Percentiles rank a stretch among this genome's conserved stretches.
phyloP scores from a whole-genome alignment of 1,140 invertebrate species.

The Listronotus oregonensis region DNA sequence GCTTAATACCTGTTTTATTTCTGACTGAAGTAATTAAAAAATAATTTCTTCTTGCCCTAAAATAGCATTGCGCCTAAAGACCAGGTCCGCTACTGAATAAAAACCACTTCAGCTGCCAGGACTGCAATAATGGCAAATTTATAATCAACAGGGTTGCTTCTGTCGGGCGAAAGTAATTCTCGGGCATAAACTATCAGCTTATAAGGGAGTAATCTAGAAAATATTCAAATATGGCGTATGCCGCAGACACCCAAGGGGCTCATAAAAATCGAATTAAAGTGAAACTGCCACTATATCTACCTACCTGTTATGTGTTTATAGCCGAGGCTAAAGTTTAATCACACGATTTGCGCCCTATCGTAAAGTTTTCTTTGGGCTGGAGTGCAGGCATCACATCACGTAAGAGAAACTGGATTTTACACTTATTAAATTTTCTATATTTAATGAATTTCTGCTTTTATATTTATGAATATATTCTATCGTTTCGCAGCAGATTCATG shows the following conservation, averaged over 20 bases:
- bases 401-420: background rate
- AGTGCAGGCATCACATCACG: background rate
- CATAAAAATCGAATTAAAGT: conserved; percentile 41
- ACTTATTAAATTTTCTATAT: conserved; percentile 4
- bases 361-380: background rate
- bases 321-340: conserved; percentile 27
- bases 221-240: conserved; percentile 36
- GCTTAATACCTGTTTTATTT: too few relatives aligned
- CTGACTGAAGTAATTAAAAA: too few relatives aligned
- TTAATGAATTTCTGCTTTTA: too few relatives aligned
- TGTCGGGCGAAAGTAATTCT: conserved; percentile 32
- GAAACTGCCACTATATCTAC: conserved; percentile 31
- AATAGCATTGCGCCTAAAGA: too few relatives aligned
- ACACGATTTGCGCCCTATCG: conserved; percentile 11
- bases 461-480: too few relatives aligned
- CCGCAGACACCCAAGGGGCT: conserved; percentile 31
- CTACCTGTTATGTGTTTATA: conserved; percentile 35
- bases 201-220: conserved; percentile 39
- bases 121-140: conserved; percentile 17
- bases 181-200: conserved; percentile 36
- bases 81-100: too few relatives aligned
- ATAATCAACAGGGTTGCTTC: conserved; percentile 25
- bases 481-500: too few relatives aligned
- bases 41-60: too few relatives aligned
- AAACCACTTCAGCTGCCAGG: too few relatives aligned